These are phyloP conservation scores for Athripsodes cinereus DNA, from an alignment of 2,888 invertebrate genomes.

Conservation along the genomic window DNA sequence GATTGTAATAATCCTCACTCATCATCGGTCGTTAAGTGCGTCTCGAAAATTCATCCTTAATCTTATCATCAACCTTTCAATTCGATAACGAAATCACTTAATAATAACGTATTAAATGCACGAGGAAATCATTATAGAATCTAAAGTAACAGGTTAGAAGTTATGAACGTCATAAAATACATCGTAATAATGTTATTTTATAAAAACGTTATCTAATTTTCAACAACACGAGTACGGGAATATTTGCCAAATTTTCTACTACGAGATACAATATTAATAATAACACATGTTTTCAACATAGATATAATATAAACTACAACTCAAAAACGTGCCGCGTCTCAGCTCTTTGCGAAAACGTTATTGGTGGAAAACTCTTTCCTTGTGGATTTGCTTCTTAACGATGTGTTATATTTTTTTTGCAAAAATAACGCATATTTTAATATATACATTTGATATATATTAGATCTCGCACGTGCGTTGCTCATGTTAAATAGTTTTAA, in stretches of 20 bases:
- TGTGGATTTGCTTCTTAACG: background rate
- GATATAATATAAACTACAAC: background rate
- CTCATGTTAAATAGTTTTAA: background rate
- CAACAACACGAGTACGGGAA: background rate
- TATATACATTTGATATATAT: background rate
- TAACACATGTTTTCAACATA: background rate
- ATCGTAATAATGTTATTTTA: no score
- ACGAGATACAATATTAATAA: background rate
- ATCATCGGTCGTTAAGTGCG: no score
- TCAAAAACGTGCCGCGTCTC: background rate
- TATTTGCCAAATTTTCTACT: background rate
- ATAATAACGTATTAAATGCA: no score
- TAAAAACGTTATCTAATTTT: background rate
- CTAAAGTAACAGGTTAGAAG: background rate
- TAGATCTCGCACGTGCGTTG: background rate
- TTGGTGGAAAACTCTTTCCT: background rate
- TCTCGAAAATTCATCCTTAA: no score
- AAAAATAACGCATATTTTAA: no score
- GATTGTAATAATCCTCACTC: no score
- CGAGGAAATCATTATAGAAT: background rate
- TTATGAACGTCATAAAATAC: background rate
- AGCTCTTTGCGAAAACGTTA: background rate
- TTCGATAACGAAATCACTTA: no score
- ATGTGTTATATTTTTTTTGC: background rate
- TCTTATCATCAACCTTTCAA: no score